Evolutionary conservation across 2,888 invertebrate species (phyloP).

Genomic region (Diplazon laetatorius): DNA sequence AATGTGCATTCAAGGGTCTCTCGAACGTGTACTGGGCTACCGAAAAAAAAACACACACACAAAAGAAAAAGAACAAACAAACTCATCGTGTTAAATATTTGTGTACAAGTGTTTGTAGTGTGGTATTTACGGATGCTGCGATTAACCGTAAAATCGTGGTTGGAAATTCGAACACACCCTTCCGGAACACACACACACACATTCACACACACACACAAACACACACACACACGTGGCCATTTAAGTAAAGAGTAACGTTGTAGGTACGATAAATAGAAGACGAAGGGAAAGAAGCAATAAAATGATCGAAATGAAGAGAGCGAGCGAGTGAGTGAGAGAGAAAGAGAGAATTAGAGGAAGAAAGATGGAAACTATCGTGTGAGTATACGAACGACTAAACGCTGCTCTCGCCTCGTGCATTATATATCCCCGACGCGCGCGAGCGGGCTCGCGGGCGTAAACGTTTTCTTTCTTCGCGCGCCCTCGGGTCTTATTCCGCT

Average conservation of each 20-base stretch:
- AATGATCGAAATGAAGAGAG: no score
- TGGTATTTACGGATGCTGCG: conserved; percentile 40
- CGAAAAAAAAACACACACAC: no score
- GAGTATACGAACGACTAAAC: conserved; percentile 25
- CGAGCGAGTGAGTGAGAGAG: no score
- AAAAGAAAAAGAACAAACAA: neutral
- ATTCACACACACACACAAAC: no score
- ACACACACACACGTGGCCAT: neutral
- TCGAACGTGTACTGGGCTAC: neutral
- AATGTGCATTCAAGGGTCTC: neutral
- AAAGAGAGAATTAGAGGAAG: neutral
- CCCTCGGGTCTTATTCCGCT: conserved; percentile 49
- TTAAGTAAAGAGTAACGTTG: conserved; percentile 22
- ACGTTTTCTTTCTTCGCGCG: conserved; percentile 60
- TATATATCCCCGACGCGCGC: no score
- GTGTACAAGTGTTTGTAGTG: conserved; percentile 17
- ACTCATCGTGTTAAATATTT: neutral
- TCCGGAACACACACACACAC: neutral
- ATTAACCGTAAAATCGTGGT: conserved; percentile 60
- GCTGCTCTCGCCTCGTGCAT: conserved; percentile 10
- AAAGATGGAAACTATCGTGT: neutral
- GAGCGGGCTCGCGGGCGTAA: conserved; percentile 41
- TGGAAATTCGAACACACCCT: conserved; percentile 1
- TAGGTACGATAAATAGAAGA: neutral
- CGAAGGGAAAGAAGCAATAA: neutral